phyloP scores from a whole-genome alignment of 1,140 invertebrate genomes.

The Meloidogyne floridensis region DNA sequence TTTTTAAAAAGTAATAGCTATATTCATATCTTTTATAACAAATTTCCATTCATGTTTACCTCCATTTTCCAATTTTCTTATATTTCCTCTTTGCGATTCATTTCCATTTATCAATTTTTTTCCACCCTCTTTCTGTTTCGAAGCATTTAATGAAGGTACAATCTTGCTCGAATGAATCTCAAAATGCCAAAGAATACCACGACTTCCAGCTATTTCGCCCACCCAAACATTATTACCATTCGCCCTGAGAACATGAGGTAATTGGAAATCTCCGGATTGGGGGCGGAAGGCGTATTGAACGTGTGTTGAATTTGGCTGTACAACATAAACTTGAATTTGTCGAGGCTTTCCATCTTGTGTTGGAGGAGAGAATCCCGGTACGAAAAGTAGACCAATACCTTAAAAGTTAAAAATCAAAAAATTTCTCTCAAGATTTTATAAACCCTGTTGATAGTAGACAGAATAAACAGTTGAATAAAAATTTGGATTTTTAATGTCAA shows the following conservation, averaged over 20 bases:
- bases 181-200: conserved; percentile 58
- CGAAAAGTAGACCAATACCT: conserved; percentile 53
- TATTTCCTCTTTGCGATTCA: background rate
- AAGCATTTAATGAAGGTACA: background rate
- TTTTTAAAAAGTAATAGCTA: too few relatives aligned
- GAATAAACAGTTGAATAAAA: conserved; percentile 53
- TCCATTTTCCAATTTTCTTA: background rate
- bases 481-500: conserved; percentile 40
- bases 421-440: background rate
- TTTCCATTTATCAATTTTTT: background rate
- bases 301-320: conserved; percentile 24
- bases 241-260: conserved; percentile 56
- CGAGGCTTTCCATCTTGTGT: conserved; percentile 10
- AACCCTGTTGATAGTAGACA: conserved; percentile 48
- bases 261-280: conserved; percentile 41
- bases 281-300: conserved; percentile 55
- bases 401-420: conserved; percentile 17
- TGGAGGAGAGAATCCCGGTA: conserved; percentile 41
- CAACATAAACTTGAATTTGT: conserved; percentile 39
- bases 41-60: background rate
- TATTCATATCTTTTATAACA: too few relatives aligned
- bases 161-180: conserved; percentile 44
- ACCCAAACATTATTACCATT: conserved; percentile 47
- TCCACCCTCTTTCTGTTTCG: background rate
- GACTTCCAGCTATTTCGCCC: conserved; percentile 57